Conservation (phyloP, 2,888 invertebrate species). For the Lampropteryx suffumata region DNA sequence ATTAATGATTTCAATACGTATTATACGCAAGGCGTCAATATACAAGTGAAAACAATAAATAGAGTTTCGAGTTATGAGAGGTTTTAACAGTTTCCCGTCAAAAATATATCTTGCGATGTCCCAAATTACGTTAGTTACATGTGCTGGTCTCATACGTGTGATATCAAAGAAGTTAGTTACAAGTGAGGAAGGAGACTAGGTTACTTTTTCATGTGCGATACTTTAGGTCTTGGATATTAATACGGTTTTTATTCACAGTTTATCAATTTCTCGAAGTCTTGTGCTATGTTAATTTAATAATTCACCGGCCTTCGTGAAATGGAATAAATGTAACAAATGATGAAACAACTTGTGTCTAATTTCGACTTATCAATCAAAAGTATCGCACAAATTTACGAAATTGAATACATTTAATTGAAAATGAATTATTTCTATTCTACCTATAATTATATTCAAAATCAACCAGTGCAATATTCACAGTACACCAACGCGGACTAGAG, state of each 20-base stretch:
- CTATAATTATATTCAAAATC: conserved; percentile 6
- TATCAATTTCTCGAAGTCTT: too few relatives aligned
- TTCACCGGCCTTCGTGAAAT: too few relatives aligned
- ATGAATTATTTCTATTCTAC: conserved; percentile 3
- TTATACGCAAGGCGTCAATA: conserved; percentile 30
- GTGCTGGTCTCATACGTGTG: conserved; percentile 32
- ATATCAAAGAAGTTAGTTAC: conserved; percentile 5
- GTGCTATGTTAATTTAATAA: too few relatives aligned
- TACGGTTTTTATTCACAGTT: too few relatives aligned
- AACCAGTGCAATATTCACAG: conserved; percentile 23
- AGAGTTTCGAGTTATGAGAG: conserved; percentile 10
- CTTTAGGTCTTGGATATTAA: conserved; percentile 3
- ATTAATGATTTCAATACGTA: conserved; percentile 30
- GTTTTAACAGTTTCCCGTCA: conserved; percentile 18
- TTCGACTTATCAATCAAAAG: too few relatives aligned
- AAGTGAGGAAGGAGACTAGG: conserved; percentile 1
- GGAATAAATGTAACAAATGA: too few relatives aligned
- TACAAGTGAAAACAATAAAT: conserved; percentile 29
- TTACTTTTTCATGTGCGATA: conserved; percentile 8
- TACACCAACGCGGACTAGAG: conserved; percentile 15
- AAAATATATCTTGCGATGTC: conserved; percentile 9
- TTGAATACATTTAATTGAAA: background rate
- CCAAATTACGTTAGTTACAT: conserved; percentile 32
- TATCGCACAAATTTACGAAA: conserved; percentile 1
- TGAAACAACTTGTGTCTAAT: too few relatives aligned